Base-by-base conservation (phyloP, 2,888 invertebrate species). In the Podotricha telesiphe region DNA sequence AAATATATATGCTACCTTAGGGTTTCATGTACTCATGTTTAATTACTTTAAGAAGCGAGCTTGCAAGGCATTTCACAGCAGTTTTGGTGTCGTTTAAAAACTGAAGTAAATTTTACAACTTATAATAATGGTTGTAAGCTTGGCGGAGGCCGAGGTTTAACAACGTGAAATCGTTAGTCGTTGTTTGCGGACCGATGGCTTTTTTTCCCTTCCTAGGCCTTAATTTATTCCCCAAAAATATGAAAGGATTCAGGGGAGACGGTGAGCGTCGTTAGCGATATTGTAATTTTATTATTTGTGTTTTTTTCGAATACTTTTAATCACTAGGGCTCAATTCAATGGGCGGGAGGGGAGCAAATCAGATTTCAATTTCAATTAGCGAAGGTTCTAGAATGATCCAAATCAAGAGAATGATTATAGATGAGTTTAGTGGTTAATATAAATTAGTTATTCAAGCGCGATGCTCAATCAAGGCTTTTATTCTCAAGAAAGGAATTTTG, bases 281-380 rank as follows among this genome's bases (percentile, higher is more conserved):
- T 93, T 93, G 93, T 93, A 93, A 93, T 93, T 93, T 91, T 90
- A 93, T 93, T 93, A 93, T 93, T 93, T 93, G 91, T 93, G 88
- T 91, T 93, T 92, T 91, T 91, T 89, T 85, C 87, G 86, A 89
- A 89, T 91, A 89, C 90, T 91, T 93, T 93, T 93, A 93, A 93
- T 93, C 93, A 92, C 88, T 82, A 79, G 81, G 80, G 80, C 76
- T 70, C 78, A 76, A 83, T 80, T 85, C 84, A 82, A 82, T 84
- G 82, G 82, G 79, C 77, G 79, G 79, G 78, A 79, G 83, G 86
- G 87, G 85, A 84, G 87, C 80, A 91, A 93, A 93, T 93, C 93
- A 87, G 91, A 92, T 92, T 93, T 90, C 93, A 89, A 90, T 93
- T 93, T 93, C 93, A 93, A 93, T 93, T 93, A 93, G 91, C 81